Percentiles rank a stretch among this genome's conserved stretches.
Conservation (phyloP, 2,113 vertebrate species). For the Apteryx owenii region DNA sequence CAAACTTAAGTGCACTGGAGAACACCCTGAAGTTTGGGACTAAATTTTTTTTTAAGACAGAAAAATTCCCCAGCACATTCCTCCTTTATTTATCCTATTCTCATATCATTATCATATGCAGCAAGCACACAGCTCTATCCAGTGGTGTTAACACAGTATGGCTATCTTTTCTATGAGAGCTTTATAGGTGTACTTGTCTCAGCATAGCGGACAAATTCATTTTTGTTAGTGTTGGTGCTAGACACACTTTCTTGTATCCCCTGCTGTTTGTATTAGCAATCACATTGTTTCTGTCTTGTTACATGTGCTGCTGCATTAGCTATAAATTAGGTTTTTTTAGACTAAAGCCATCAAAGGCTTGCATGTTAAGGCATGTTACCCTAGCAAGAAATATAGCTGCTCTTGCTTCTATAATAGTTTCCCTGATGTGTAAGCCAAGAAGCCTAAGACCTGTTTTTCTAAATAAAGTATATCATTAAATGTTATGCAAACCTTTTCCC, state of each 20-base stretch:
- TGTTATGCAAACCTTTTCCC: slow-evolving; percentile 87
- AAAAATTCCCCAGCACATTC: not conserved
- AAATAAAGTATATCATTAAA: not conserved
- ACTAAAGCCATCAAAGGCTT: not conserved
- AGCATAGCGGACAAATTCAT: accelerated
- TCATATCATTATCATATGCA: accelerated
- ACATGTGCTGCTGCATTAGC: not conserved
- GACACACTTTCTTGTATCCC: not conserved
- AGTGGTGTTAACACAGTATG: accelerated
- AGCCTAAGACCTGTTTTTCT: not conserved
- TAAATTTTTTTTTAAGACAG: not conserved
- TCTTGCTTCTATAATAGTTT: not conserved
- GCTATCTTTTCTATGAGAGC: not conserved
- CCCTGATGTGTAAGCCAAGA: not conserved
- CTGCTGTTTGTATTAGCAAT: no score
- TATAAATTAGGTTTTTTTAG: not conserved
- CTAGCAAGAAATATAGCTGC: not conserved
- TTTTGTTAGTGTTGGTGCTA: not conserved
- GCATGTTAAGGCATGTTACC: not conserved
- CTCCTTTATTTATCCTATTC: not conserved
- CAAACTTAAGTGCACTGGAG: not conserved
- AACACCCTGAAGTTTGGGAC: no score
- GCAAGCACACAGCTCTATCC: not conserved
- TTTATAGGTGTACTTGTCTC: accelerated
- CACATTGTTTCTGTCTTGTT: not conserved